phyloP scores from a whole-genome alignment of 2,888 invertebrate genomes.

The Acrobasis suavella region DNA sequence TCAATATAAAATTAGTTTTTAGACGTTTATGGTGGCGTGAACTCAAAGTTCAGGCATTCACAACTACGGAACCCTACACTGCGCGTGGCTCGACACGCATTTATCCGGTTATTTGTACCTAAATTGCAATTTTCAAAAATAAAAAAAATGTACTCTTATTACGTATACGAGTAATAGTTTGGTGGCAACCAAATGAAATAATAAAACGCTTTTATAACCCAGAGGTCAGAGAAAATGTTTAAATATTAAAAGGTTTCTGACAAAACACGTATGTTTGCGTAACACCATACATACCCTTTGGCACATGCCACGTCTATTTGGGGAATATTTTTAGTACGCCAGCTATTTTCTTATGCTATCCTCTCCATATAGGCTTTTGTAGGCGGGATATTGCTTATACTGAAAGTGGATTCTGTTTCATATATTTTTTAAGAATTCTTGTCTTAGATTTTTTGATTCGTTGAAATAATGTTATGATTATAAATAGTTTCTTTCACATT shows the following conservation, averaged over 20 bases:
- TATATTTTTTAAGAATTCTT: background rate
- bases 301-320: conserved; percentile 2
- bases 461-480: too few relatives aligned
- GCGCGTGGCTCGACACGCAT: too few relatives aligned
- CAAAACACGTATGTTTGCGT: conserved; percentile 12
- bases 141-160: too few relatives aligned
- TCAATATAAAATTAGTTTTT: too few relatives aligned
- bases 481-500: too few relatives aligned
- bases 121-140: too few relatives aligned
- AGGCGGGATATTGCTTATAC: background rate
- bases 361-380: background rate
- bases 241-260: conserved; percentile 15
- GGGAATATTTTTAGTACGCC: conserved; percentile 11
- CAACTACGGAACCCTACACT: too few relatives aligned
- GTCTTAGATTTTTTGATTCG: too few relatives aligned
- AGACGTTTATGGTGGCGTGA: too few relatives aligned
- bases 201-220: conserved; percentile 30
- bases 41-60: too few relatives aligned
- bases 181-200: background rate
- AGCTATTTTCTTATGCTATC: conserved; percentile 1
- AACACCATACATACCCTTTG: conserved; percentile 15
- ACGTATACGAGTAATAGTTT: background rate
- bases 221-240: conserved; percentile 24
- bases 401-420: background rate
- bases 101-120: too few relatives aligned